phyloP scores from a whole-genome alignment of 2,113 vertebrate genomes.

The Protobothrops mucrosquamatus region DNA sequence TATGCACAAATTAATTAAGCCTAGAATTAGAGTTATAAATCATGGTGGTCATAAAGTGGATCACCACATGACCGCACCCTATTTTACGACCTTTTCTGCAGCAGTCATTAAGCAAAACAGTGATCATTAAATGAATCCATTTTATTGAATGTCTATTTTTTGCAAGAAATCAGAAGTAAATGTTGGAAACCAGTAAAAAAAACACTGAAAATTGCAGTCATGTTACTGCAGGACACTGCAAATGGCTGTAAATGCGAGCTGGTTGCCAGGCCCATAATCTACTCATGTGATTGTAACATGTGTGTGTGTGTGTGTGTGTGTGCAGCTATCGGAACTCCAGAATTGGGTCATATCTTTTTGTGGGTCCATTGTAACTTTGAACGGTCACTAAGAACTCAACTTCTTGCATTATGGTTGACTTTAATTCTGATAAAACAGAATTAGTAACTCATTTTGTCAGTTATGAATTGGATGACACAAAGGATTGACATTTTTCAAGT shows the following conservation, averaged over 20 bases:
- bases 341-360: not conserved
- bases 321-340: not conserved
- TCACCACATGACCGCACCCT: too few relatives aligned
- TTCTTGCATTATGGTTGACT: not conserved
- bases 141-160: too few relatives aligned
- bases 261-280: not conserved
- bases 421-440: not conserved
- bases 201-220: not conserved
- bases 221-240: not conserved
- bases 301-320: not conserved
- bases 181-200: too few relatives aligned
- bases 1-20: not conserved
- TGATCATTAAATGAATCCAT: too few relatives aligned
- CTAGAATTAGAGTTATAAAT: too few relatives aligned
- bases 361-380: not conserved
- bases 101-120: too few relatives aligned
- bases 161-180: too few relatives aligned
- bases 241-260: not conserved
- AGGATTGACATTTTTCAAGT: conserved; percentile 2
- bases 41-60: too few relatives aligned
- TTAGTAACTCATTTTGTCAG: not conserved
- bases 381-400: not conserved
- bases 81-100: too few relatives aligned
- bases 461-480: not conserved
- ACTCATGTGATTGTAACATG: not conserved